Conservation (phyloP, 1,140 invertebrate species). For the Apocrypta bakeri region DNA sequence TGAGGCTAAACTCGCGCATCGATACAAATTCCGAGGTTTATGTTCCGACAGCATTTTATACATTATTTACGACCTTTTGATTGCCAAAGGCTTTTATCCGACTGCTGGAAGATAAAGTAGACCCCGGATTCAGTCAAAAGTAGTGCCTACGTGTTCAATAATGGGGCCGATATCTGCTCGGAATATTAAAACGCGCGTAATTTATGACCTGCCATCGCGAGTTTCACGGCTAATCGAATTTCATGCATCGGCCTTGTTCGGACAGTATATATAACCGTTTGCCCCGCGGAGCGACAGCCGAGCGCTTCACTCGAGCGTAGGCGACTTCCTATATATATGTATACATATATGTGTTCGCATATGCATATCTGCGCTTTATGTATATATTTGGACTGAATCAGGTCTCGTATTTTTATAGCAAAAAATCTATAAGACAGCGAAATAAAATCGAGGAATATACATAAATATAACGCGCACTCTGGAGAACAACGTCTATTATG, state of each 20-base stretch:
- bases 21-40: constrained; percentile 35
- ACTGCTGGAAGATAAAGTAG: constrained; percentile 45
- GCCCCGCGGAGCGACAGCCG: constrained; percentile 7
- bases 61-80: constrained; percentile 49
- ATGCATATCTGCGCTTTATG: no score
- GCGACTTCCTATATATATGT: neutral
- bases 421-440: neutral
- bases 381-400: no score
- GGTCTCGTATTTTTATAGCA: neutral
- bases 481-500: no score
- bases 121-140: constrained; percentile 32
- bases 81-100: constrained; percentile 51
- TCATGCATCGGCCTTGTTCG: constrained; percentile 32
- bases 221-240: constrained; percentile 48
- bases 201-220: constrained; percentile 44
- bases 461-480: neutral
- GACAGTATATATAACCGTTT: neutral
- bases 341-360: no score
- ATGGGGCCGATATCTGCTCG: constrained; percentile 37
- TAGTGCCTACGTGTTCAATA: constrained; percentile 44
- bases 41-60: constrained; percentile 35
- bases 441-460: neutral
- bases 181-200: constrained; percentile 49
- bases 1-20: neutral
- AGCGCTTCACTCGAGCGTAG: neutral